Conservation (phyloP, 2,797 vertebrate species). For the Pseudomugil tenellus region DNA sequence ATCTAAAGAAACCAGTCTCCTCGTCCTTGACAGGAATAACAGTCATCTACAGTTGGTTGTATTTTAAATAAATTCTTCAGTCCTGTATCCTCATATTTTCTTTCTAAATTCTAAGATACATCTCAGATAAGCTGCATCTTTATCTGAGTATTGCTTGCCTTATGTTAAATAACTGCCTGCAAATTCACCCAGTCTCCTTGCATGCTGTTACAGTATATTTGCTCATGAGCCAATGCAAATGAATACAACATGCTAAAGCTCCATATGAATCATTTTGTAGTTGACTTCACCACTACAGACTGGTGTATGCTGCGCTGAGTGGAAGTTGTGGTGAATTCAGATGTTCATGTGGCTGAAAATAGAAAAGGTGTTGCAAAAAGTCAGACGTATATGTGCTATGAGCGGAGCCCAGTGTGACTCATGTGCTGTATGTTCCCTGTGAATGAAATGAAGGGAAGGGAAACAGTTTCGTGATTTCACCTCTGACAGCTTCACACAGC, state of each 20-base stretch:
- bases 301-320: conserved; percentile 2
- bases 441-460: conserved; percentile 52
- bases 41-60: too few species aligned
- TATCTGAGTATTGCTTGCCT: too few species aligned
- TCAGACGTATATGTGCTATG: conserved; percentile 11
- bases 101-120: too few species aligned
- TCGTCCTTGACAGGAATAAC: too few species aligned
- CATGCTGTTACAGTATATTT: background rate
- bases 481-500: conserved; percentile 11
- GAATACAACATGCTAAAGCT: background rate
- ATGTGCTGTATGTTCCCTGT: conserved; percentile 28
- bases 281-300: background rate
- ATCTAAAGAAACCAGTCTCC: too few species aligned
- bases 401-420: conserved; percentile 48
- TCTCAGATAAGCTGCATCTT: too few species aligned
- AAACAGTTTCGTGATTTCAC: conserved; percentile 33
- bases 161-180: too few species aligned
- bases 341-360: conserved; percentile 36
- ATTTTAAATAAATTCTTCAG: too few species aligned
- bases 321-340: conserved; percentile 11
- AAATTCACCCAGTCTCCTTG: background rate
- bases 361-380: conserved; percentile 28
- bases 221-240: background rate
- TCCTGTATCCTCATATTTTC: too few species aligned
- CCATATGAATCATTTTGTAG: background rate